Conservation (phyloP, 2,888 invertebrate genomes). For the Epinotia brunnichana region DNA sequence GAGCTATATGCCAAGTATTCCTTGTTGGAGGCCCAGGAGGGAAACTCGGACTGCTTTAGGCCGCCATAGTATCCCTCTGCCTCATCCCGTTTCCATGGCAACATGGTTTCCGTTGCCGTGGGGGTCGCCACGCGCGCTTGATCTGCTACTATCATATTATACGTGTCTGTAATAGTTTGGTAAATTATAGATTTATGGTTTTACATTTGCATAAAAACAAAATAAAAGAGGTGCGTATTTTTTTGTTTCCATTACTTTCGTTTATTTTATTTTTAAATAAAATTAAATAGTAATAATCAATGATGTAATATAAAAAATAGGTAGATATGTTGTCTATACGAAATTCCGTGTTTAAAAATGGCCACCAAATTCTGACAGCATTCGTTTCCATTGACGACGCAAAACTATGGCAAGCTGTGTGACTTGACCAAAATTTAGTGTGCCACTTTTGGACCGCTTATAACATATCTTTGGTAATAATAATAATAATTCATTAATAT, state of each 20-base stretch:
- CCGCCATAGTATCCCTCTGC: conserved; percentile 86
- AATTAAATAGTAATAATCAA: too few relatives aligned
- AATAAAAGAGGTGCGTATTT: neutral
- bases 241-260: too few relatives aligned
- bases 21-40: conserved; percentile 97
- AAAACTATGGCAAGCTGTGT: too few relatives aligned
- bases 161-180: conserved; percentile 63
- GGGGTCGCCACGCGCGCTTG: conserved; percentile 91
- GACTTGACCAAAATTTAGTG: too few relatives aligned
- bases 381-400: too few relatives aligned
- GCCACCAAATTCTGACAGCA: too few relatives aligned
- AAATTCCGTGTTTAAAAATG: too few relatives aligned
- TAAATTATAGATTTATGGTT: neutral
- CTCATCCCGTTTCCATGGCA: conserved; percentile 96
- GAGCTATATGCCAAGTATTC: conserved; percentile 96
- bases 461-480: too few relatives aligned
- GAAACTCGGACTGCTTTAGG: conserved; percentile 93
- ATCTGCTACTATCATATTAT: conserved; percentile 84
- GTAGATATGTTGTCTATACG: too few relatives aligned
- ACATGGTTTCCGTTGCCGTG: conserved; percentile 93
- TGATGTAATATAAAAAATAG: too few relatives aligned
- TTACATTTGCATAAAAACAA: neutral
- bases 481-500: too few relatives aligned
- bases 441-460: too few relatives aligned
- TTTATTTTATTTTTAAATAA: neutral